These are phyloP conservation scores for Aethes cnicana DNA, from an alignment of 2,888 invertebrate genomes.

Conservation along the genomic window DNA sequence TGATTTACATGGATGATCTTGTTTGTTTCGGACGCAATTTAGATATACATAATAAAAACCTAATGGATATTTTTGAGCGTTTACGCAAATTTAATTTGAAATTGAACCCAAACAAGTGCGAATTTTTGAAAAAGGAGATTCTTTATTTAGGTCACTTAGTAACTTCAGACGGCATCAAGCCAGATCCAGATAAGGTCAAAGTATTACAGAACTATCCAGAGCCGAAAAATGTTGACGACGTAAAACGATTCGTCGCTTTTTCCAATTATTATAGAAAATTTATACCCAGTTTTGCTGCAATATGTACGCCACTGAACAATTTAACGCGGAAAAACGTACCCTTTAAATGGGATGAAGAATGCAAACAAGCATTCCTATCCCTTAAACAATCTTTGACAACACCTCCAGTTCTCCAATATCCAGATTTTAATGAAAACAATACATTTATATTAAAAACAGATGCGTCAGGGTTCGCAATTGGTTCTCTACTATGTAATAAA, in stretches of 20 bases:
- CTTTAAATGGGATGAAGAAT: too few species aligned
- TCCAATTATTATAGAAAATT: constrained; percentile 39
- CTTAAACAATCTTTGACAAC: too few species aligned
- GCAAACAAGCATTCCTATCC: too few species aligned
- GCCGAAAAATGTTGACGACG: too few species aligned
- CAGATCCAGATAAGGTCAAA: constrained; percentile 21
- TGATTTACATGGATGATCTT: constrained; percentile 39
- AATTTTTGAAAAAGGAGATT: not conserved
- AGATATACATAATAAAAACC: constrained; percentile 11
- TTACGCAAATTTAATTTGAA: constrained; percentile 40
- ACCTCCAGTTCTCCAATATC: too few species aligned
- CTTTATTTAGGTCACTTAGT: constrained; percentile 41
- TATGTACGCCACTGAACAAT: too few species aligned
- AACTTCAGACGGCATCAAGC: constrained; percentile 29
- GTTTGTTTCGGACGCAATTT: not conserved
- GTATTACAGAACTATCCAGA: constrained; percentile 9
- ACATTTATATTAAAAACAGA: too few species aligned
- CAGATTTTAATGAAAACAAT: too few species aligned
- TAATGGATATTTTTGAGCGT: constrained; percentile 37
- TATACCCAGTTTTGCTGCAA: too few species aligned
- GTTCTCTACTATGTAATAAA: too few species aligned
- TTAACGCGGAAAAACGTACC: too few species aligned
- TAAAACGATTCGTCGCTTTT: constrained; percentile 41
- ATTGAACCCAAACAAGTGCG: constrained; percentile 39
- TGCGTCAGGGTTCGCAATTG: too few species aligned